Conservation (phyloP, 2,888 invertebrate genomes). For the Neoaliturus tenellus region DNA sequence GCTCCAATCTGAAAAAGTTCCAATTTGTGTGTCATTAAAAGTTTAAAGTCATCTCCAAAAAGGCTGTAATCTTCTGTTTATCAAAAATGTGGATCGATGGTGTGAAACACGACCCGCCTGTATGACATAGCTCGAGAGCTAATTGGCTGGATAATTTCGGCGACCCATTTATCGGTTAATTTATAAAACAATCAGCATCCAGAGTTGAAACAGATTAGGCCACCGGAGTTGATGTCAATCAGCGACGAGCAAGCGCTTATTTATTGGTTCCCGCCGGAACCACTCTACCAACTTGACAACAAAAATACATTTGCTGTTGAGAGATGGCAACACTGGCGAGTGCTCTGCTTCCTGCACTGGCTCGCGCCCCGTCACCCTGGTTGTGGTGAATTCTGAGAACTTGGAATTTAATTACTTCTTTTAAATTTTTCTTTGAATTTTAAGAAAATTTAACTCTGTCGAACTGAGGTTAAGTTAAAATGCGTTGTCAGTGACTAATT, state of each 20-base stretch:
- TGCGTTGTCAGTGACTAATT: too few species aligned
- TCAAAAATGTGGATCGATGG: too few species aligned
- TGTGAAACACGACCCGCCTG: not conserved
- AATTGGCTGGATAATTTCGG: not conserved
- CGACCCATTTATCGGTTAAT: not conserved
- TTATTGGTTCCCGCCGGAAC: constrained; percentile 25
- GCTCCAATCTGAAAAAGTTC: too few species aligned
- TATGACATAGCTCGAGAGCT: not conserved
- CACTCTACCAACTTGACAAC: constrained; percentile 30
- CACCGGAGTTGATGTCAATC: constrained; percentile 19
- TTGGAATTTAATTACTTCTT: not conserved
- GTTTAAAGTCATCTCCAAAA: too few species aligned
- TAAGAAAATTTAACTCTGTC: too few species aligned
- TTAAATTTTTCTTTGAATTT: too few species aligned
- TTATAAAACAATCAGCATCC: not conserved
- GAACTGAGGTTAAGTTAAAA: too few species aligned
- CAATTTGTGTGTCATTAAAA: too few species aligned
- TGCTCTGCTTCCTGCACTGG: not conserved
- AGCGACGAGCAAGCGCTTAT: not conserved
- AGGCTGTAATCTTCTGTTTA: too few species aligned
- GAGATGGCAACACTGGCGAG: constrained; percentile 35
- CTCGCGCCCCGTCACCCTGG: constrained; percentile 8
- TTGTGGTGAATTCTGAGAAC: too few species aligned
- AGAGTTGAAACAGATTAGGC: not conserved
- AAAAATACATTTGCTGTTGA: constrained; percentile 29